phyloP scores from a whole-genome alignment of 2,888 invertebrate species.

The Eretmocerus hayati region DNA sequence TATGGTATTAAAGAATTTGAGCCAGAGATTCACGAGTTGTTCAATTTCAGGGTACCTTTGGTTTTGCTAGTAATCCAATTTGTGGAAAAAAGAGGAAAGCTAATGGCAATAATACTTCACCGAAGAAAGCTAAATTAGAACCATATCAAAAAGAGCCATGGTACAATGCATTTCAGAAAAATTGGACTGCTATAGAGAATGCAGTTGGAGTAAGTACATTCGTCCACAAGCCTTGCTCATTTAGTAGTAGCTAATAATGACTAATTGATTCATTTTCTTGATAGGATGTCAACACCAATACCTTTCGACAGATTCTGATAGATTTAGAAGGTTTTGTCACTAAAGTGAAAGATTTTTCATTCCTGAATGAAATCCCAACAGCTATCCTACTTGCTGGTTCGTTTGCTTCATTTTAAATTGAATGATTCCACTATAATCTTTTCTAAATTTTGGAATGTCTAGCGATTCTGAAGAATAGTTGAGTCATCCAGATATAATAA shows the following conservation, averaged over 20 bases:
- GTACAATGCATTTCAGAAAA: constrained; percentile 56
- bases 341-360: constrained; percentile 27
- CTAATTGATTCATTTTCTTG: no score
- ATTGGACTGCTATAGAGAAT: constrained; percentile 56
- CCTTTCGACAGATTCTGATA: constrained; percentile 35
- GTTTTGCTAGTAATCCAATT: no score
- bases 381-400: constrained; percentile 55
- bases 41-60: constrained; percentile 4
- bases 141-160: constrained; percentile 46
- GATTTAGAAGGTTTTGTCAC: constrained; percentile 34
- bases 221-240: no score
- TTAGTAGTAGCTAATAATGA: no score
- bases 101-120: not conserved
- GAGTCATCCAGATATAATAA: no score
- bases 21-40: no score
- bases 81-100: not conserved
- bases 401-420: no score
- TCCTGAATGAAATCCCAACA: constrained; percentile 50
- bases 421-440: no score
- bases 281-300: constrained; percentile 32
- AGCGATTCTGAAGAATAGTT: no score
- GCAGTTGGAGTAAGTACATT: constrained; percentile 52
- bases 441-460: no score
- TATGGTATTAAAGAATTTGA: no score
- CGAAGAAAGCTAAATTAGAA: no score